Evolutionary conservation across 2,797 vertebrate species (phyloP).

Genomic region (Oreochromis mossambicus): DNA sequence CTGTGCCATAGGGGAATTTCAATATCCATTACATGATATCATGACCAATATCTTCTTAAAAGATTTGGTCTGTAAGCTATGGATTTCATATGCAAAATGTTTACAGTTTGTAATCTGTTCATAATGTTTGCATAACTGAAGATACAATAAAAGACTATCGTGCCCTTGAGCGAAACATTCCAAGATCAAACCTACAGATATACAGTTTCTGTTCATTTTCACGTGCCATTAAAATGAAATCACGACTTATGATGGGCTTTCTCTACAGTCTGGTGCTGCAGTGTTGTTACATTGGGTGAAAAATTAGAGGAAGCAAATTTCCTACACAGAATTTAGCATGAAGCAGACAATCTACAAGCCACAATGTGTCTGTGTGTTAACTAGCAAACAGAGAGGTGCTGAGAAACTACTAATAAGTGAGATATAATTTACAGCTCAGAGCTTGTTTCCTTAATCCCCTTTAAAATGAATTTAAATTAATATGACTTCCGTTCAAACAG

Average conservation of each 20-base stretch:
- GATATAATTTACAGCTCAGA: background rate
- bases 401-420: background rate
- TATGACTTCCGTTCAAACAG: background rate
- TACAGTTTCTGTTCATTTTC: conserved; percentile 4
- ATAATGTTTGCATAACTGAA: background rate
- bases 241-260: background rate
- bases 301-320: background rate
- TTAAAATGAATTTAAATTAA: background rate
- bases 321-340: background rate
- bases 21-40: conserved; percentile 7
- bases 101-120: background rate
- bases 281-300: background rate
- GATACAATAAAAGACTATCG: background rate
- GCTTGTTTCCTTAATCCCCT: background rate
- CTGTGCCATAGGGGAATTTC: background rate
- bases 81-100: background rate
- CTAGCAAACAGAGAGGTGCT: background rate
- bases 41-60: conserved; percentile 30
- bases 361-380: background rate
- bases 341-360: background rate
- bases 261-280: background rate
- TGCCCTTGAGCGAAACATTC: background rate
- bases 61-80: conserved; percentile 14
- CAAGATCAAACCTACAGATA: background rate
- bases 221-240: background rate